Percentiles rank a stretch among this genome's conserved stretches.
Conservation (phyloP, 2,888 invertebrate genomes). For the Lepidocyrtoides sp. region DNA sequence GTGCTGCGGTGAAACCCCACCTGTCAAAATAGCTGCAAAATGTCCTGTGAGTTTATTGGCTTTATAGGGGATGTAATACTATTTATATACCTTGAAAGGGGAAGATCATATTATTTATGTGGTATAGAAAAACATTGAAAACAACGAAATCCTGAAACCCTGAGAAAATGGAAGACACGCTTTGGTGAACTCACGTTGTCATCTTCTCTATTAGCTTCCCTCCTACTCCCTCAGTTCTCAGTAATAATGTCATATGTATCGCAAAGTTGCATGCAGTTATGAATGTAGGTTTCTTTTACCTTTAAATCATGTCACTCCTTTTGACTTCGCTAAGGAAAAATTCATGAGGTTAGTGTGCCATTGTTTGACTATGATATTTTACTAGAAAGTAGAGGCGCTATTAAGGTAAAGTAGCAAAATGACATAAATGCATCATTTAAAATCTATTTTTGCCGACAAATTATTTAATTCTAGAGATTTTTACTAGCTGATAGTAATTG, state of each 20-base stretch:
- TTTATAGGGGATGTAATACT: not conserved
- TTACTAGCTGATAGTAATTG: not conserved
- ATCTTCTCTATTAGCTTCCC: not conserved
- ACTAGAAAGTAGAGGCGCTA: not conserved
- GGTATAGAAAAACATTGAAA: not conserved
- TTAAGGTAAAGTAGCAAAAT: no score
- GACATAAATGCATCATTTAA: not conserved
- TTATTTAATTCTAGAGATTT: not conserved
- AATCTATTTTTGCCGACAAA: not conserved
- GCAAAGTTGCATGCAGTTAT: not conserved
- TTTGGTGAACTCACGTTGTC: slow-evolving; percentile 66
- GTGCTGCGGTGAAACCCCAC: not conserved
- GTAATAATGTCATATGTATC: not conserved
- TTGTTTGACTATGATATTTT: not conserved
- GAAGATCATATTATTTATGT: not conserved
- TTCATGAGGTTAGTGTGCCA: slow-evolving; percentile 62
- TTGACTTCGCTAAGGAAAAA: not conserved
- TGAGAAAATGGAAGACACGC: not conserved
- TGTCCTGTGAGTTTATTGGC: not conserved
- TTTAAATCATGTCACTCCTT: slow-evolving; percentile 55
- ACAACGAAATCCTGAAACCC: not conserved
- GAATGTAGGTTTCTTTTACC: slow-evolving; percentile 22
- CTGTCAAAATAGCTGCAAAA: not conserved
- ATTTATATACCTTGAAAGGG: not conserved
- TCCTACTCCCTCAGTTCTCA: not conserved